Evolutionary conservation across 1,140 invertebrate species (phyloP), one percentile per base, ranked within the genome.

Genomic region (Zaprionus nigranus): DNA sequence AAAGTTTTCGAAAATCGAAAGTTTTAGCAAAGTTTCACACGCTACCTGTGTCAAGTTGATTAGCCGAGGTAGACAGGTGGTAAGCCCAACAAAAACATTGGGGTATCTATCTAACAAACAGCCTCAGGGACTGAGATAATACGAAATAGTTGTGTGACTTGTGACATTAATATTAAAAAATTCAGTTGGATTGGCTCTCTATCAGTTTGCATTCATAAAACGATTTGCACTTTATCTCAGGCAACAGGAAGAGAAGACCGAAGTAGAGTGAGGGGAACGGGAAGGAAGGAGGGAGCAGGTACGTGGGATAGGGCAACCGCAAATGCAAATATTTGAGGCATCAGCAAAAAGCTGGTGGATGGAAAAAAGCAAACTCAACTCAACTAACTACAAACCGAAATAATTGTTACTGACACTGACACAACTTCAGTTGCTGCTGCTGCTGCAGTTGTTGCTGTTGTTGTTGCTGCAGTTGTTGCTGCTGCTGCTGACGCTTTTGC

Each of bases 341-440:
- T 69, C 56, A 56, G 54, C 70, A 64, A 69, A 69, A 63, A 58
- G 17, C 26, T 56, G 36, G 38, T 12, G 40, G 43, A 28, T 51
- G 56, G 40, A 72, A 58, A 49, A 34, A 80, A 56, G 51, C 34
- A 58, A 78, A 66, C 82, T 82, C 73, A 75, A 67, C 73, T 75
- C 62, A 73, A 82, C 61, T 72, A 74, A 79, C 61, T 72, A 71
- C 75, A 85, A 88, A 70, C 72, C 70, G 77, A 79, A 88, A 88
- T 90, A 90, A 90, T 90, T 90, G 85, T 90, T 88, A 88, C 85
- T 81, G 85, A 88, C 85, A 88, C 85, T 88, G 75, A 63, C 75
- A 78, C 76, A 68, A 61, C 64, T 58, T 68, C 40, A 53, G 38
- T 5, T 51, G 73, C 60, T 17, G 22, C 20, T 38, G 57, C 57